These are phyloP conservation scores for Plecturocebus donacophilus DNA, from an alignment of 2,113 vertebrate genomes.

Conservation along the genomic window DNA sequence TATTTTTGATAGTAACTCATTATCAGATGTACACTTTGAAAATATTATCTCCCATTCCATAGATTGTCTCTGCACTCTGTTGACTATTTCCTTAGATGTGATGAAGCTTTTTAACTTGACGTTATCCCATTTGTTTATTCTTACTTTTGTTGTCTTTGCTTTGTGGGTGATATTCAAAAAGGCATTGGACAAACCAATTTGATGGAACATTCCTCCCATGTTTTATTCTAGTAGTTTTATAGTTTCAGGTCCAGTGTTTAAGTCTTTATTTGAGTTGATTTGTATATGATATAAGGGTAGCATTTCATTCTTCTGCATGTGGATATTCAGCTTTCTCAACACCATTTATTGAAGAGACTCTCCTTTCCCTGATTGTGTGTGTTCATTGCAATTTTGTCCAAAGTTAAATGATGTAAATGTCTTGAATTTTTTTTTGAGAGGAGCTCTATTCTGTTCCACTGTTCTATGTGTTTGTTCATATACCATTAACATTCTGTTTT, in stretches of 20 bases:
- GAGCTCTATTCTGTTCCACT: not conserved
- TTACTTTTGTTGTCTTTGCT: not conserved
- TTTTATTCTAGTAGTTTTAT: not conserved
- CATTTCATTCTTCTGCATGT: not conserved
- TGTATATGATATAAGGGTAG: not conserved
- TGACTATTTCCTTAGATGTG: not conserved
- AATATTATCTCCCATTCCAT: not conserved
- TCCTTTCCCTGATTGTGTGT: fast-evolving
- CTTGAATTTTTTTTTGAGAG: not conserved
- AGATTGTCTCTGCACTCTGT: not conserved
- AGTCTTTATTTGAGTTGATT: not conserved
- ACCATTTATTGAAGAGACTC: not conserved
- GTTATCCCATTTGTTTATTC: not conserved
- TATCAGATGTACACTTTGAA: not conserved
- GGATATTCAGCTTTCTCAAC: not conserved
- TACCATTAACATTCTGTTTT: not conserved
- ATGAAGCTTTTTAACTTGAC: not conserved
- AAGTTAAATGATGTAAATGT: not conserved
- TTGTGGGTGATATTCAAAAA: not conserved
- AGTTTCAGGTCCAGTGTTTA: not conserved
- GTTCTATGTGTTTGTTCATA: not conserved
- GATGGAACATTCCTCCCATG: not conserved
- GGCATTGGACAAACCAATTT: not conserved
- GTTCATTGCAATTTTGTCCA: not conserved
- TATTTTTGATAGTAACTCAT: not conserved